A percentile compares a stretch with the other conserved stretches of the same genome.
Evolutionary conservation across 2,113 vertebrate genomes (phyloP).

Genomic region (Ginglymostoma cirratum): DNA sequence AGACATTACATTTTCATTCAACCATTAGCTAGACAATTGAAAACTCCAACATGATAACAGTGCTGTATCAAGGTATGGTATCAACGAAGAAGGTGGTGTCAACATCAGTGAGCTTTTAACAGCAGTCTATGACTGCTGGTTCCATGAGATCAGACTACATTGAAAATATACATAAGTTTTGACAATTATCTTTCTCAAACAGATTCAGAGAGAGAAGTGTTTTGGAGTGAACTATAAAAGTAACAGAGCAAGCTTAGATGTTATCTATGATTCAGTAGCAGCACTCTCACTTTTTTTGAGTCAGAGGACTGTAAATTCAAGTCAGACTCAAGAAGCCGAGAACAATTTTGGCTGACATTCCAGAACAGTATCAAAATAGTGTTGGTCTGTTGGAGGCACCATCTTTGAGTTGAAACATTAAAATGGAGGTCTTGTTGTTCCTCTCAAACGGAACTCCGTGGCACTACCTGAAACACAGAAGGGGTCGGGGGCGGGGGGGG

Average conservation of each 20-base stretch:
- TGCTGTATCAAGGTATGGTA: background rate
- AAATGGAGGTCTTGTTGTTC: background rate
- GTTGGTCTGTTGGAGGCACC: background rate
- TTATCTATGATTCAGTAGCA: too few species aligned
- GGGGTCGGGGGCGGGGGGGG: too few species aligned
- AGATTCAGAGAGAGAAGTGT: background rate
- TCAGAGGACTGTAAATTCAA: background rate
- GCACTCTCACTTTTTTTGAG: background rate
- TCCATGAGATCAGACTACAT: background rate
- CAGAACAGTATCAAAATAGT: background rate
- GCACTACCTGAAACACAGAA: background rate
- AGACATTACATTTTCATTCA: background rate
- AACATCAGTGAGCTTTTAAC: background rate
- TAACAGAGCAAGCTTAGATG: background rate
- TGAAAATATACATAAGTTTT: background rate
- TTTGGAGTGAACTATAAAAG: background rate
- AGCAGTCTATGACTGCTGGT: background rate
- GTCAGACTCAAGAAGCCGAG: background rate
- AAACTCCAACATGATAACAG: background rate
- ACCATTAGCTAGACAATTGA: background rate
- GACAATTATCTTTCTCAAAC: background rate
- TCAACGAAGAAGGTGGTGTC: background rate
- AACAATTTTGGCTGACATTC: too few species aligned
- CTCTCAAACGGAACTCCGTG: background rate
- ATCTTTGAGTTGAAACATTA: background rate